Conservation (phyloP, 1,140 invertebrate species). For the Charaxes varanes region DNA sequence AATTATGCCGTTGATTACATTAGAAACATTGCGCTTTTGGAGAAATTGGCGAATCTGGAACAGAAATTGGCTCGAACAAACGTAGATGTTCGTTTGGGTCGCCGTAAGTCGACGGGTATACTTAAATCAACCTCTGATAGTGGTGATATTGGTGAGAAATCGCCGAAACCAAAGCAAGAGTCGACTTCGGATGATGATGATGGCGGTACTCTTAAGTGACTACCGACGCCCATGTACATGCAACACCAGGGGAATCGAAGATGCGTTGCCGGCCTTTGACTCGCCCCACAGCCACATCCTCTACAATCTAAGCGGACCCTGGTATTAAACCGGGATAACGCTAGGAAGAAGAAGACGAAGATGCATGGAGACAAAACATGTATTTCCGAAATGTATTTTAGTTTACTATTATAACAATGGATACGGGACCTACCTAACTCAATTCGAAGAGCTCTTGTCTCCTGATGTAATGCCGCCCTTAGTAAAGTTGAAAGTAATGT, state of each 20-base stretch:
- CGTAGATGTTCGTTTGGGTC: conserved; percentile 44
- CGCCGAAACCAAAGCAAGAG: conserved; percentile 29
- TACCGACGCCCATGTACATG: too few relatives aligned
- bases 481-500: conserved; percentile 7
- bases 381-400: too few relatives aligned
- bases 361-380: too few relatives aligned
- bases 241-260: too few relatives aligned
- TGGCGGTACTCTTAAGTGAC: too few relatives aligned
- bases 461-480: conserved; percentile 15
- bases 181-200: conserved; percentile 64
- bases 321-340: too few relatives aligned
- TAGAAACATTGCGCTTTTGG: conserved; percentile 49
- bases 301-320: too few relatives aligned
- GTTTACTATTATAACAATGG: too few relatives aligned
- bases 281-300: too few relatives aligned
- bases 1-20: conserved; percentile 58
- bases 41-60: conserved; percentile 54
- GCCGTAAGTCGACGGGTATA: conserved; percentile 68
- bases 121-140: conserved; percentile 64
- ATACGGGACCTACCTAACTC: conserved; percentile 13
- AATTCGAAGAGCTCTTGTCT: conserved; percentile 15
- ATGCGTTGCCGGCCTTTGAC: too few relatives aligned
- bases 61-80: conserved; percentile 57
- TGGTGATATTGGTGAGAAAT: conserved; percentile 39
- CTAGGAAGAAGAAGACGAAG: too few relatives aligned